phyloP scores from a whole-genome alignment of 2,797 vertebrate genomes.

The Lutjanus campechanus region DNA sequence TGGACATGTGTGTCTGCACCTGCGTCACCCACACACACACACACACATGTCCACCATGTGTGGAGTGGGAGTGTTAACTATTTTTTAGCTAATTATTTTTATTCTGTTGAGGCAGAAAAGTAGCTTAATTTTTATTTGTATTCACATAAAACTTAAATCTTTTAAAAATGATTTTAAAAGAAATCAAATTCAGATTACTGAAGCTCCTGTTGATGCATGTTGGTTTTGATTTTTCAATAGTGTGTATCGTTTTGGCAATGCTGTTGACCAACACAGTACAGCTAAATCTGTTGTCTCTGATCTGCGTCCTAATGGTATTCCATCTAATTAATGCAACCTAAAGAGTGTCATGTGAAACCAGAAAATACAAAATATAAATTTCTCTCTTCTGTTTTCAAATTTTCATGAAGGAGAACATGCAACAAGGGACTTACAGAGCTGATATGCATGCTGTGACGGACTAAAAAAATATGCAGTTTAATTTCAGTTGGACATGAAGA shows the following conservation, averaged over 20 bases:
- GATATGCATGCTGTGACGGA: background rate
- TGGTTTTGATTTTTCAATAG: background rate
- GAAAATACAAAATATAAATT: background rate
- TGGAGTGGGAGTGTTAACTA: background rate
- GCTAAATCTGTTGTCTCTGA: background rate
- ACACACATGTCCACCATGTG: constrained; percentile 11
- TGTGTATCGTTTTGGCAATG: no score
- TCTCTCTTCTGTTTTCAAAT: background rate
- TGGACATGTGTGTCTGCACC: constrained; percentile 38
- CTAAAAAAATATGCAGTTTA: no score
- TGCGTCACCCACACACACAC: constrained; percentile 32
- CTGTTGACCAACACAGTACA: background rate
- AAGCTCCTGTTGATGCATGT: background rate
- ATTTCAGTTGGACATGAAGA: no score
- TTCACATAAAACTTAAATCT: background rate
- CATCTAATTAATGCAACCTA: background rate
- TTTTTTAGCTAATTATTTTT: background rate
- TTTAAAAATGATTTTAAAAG: background rate
- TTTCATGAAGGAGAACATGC: background rate
- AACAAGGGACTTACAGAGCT: background rate
- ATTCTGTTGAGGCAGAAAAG: background rate
- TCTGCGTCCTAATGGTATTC: background rate
- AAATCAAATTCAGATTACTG: background rate
- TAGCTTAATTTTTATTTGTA: background rate
- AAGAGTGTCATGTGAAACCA: background rate